Conservation (phyloP, 2,888 invertebrate genomes). For the Athalia circularis region DNA sequence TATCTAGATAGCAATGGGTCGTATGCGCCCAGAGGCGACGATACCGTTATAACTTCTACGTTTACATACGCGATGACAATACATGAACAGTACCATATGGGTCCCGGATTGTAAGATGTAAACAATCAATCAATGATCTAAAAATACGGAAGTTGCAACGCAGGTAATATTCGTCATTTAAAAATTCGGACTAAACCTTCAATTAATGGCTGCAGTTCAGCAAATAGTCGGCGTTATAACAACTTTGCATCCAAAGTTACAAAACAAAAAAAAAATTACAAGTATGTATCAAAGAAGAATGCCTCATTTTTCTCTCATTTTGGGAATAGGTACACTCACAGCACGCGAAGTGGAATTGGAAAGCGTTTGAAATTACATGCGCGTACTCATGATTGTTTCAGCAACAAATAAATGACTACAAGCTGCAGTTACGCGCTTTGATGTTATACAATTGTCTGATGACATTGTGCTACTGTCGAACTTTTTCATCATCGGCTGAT, state of each 20-base stretch:
- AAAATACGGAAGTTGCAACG: background rate
- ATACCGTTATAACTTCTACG: conserved; percentile 36
- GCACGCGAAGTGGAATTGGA: background rate
- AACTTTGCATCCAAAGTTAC: background rate
- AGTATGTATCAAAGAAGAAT: no score
- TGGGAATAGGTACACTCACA: no score
- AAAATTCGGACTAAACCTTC: background rate
- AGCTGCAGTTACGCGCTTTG: background rate
- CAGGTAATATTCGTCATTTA: background rate
- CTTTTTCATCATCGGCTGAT: no score
- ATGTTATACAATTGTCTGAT: background rate
- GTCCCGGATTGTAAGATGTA: conserved; percentile 6
- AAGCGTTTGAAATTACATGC: conserved; percentile 22
- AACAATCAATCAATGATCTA: background rate
- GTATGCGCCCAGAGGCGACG: conserved; percentile 28
- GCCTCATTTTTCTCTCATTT: no score
- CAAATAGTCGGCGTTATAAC: background rate
- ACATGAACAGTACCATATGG: conserved; percentile 30
- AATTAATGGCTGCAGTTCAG: background rate
- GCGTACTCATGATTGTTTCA: conserved; percentile 5
- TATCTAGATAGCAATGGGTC: background rate
- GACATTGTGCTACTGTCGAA: no score
- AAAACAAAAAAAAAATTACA: background rate
- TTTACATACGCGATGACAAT: background rate
- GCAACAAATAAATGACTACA: background rate